phyloP scores from a whole-genome alignment of 2,113 vertebrate species.

The Saccopteryx leptura region DNA sequence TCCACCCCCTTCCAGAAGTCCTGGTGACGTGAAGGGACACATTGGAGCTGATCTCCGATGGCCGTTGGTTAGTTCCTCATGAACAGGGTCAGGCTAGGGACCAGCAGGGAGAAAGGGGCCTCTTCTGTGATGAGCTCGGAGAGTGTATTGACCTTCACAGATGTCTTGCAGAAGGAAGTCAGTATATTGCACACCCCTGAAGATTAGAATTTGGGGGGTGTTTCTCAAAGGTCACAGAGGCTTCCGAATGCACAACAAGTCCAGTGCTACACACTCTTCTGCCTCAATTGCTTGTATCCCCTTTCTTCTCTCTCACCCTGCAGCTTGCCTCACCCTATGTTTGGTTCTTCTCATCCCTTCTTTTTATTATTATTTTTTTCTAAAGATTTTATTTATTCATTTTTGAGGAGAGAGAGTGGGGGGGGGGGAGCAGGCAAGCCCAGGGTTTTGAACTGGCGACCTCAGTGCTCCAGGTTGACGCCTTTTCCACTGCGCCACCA shows the following conservation, averaged over 20 bases:
- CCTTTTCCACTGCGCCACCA: no score
- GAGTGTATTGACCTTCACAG: conserved; percentile 75
- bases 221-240: conserved; percentile 65
- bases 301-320: not conserved
- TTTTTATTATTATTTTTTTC: not conserved
- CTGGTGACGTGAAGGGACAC: conserved; percentile 68
- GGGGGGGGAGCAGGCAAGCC: no score
- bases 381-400: no score
- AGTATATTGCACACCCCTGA: conserved; percentile 66
- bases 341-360: not conserved
- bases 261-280: not conserved
- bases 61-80: conserved; percentile 68
- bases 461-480: no score
- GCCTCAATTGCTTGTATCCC: not conserved
- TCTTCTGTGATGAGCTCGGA: conserved; percentile 69
- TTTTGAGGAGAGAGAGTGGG: no score
- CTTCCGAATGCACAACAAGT: conserved; percentile 30
- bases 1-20: conserved; percentile 83
- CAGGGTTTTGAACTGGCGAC: no score
- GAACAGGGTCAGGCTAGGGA: conserved; percentile 80
- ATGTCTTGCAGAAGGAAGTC: conserved; percentile 76
- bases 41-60: conserved; percentile 69
- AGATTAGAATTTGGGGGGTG: conserved; percentile 68
- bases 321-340: not conserved
- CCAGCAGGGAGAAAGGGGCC: conserved; percentile 71